A percentile compares a stretch with the other conserved stretches of the same genome.
These are phyloP conservation scores for Rhodeus uyekii DNA, from an alignment of 2,797 vertebrate species.

Conservation along the genomic window DNA sequence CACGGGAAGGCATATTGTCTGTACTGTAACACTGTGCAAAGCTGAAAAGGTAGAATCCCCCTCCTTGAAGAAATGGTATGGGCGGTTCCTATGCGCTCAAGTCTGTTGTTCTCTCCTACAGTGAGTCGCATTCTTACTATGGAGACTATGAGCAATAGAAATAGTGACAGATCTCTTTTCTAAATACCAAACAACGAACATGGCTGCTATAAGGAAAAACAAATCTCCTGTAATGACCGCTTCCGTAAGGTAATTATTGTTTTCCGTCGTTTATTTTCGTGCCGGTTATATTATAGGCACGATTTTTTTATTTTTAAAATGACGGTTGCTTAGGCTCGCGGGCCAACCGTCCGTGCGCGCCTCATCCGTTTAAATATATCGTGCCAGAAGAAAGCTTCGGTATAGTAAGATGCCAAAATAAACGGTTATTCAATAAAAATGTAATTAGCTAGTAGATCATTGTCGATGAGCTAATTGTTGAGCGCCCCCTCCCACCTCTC, in stretches of 20 bases:
- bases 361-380: neutral
- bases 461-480: neutral
- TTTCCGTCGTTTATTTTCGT: conserved; percentile 18
- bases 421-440: neutral
- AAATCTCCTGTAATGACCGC: conserved; percentile 70
- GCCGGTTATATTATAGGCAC: neutral
- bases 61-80: conserved; percentile 59
- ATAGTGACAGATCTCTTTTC: conserved; percentile 21
- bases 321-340: conserved; percentile 21
- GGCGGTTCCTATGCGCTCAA: conserved; percentile 72
- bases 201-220: conserved; percentile 70
- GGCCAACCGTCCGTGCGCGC: conserved; percentile 8
- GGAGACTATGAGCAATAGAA: conserved; percentile 60
- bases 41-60: neutral
- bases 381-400: neutral
- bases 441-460: neutral
- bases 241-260: conserved; percentile 73
- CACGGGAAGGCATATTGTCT: neutral
- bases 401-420: neutral
- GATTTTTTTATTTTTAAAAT: conserved; percentile 23
- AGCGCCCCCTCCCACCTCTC: conserved; percentile 11
- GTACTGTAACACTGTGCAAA: neutral
- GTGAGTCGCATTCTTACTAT: conserved; percentile 61
- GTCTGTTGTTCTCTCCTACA: conserved; percentile 67
- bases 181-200: conserved; percentile 46